Base-by-base conservation (phyloP, 1,140 invertebrate species). In the Chrysoperla carnea region DNA sequence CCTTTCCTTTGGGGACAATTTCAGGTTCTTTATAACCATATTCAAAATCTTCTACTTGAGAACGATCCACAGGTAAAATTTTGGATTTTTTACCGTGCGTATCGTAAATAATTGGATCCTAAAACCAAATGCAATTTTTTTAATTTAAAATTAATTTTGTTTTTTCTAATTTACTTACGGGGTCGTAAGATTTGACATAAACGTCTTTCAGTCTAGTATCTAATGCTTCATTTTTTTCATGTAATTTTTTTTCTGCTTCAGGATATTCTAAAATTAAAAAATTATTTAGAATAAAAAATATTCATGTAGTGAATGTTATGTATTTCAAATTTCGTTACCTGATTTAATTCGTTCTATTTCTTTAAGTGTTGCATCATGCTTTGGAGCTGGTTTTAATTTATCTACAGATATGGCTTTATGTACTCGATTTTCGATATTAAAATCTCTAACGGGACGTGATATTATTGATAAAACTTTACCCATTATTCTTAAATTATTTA, bases 361-460 rank as follows among this genome's bases (percentile, higher is more conserved):
- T 48, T 71, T 62, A 36, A 70, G 35, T 38, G 69, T 70, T 1
- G 66, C 61, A 7, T 69, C 58, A 55, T 74, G 70, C 49, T 59
- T 68, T 1, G 81, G 81, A 15, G 82, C 79, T 29, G 69, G 60
- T 17, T 50, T 56, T 9, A 74, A 77, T 61, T 84, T 84, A 33
- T 75, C 67, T 55, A 69, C 68, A 0, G 69, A 70, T 48, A 85
- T 70, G 12, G 77, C 52, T 52, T 70, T 73, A 49, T 76, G 70
- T 9, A 77, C 78, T 46, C 81, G 68, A 54, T 73, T 76, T 53
- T 80, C 80, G 6, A 79, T 67, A 57, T 84, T 84, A 49, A 76
- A 81, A 36, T 66, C 66, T 50, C 65, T 64, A 3, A 70, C 41
- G 17, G 70, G 67, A 28, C 66, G 57, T 17, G 49, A 51, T 9